A percentile compares a stretch with the other conserved stretches of the same genome.
phyloP scores from a whole-genome alignment of 2,797 vertebrate species.

The Spinus olivaceus region DNA sequence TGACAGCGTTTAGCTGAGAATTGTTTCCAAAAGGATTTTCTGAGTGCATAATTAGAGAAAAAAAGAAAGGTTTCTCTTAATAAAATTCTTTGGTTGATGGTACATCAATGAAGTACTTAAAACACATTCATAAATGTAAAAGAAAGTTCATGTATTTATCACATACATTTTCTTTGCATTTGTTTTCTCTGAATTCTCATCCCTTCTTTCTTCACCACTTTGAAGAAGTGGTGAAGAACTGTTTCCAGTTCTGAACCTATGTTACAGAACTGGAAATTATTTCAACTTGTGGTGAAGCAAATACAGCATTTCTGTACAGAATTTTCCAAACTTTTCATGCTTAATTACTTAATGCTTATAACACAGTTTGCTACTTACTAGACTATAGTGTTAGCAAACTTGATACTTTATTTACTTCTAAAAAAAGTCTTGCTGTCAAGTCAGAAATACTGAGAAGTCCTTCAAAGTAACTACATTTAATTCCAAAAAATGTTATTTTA shows the following conservation, averaged over 20 bases:
- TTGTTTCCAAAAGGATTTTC: not conserved
- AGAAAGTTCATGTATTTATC: not conserved
- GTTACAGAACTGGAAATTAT: not conserved
- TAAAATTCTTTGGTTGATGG: not conserved
- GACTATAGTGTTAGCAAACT: not conserved
- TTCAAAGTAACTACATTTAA: not conserved
- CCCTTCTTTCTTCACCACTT: not conserved
- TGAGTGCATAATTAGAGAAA: not conserved
- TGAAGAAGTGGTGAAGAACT: no score
- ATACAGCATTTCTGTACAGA: not conserved
- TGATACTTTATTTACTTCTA: not conserved
- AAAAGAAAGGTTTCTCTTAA: not conserved
- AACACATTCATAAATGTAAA: not conserved
- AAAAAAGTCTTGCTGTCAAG: not conserved
- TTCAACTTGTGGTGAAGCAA: not conserved
- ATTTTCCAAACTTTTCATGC: not conserved
- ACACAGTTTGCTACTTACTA: not conserved
- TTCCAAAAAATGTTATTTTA: not conserved
- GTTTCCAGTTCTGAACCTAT: fast-evolving
- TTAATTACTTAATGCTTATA: not conserved
- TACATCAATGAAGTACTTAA: not conserved
- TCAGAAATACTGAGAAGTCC: not conserved
- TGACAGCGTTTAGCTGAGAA: not conserved
- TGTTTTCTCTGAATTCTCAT: not conserved
- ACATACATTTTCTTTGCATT: not conserved